Conservation (phyloP, 2,888 invertebrate genomes). For the Halictus quadricinctus region DNA sequence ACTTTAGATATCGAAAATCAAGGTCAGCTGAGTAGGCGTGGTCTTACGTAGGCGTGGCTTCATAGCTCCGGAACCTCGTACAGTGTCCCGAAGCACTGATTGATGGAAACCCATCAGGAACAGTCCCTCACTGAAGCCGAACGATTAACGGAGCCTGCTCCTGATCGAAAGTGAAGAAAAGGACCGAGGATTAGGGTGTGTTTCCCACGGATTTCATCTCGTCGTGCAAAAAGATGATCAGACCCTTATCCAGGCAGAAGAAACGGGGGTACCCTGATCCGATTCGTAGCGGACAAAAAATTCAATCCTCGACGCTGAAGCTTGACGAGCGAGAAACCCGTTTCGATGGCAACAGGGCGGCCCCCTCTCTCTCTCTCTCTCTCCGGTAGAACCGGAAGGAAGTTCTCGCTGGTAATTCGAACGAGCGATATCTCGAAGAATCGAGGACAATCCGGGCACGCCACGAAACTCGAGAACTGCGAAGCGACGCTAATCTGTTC, state of each 20-base stretch:
- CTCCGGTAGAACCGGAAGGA: background rate
- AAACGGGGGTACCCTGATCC: background rate
- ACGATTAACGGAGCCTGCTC: background rate
- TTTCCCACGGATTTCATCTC: background rate
- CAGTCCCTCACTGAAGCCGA: background rate
- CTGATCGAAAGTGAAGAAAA: background rate
- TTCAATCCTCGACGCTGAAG: background rate
- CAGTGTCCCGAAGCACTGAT: background rate
- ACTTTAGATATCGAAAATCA: background rate
- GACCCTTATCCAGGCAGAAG: background rate
- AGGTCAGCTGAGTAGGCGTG: background rate
- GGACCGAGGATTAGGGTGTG: background rate
- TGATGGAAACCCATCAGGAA: background rate
- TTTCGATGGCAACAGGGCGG: background rate
- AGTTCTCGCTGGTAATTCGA: background rate
- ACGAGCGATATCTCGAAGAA: background rate
- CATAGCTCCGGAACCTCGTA: background rate
- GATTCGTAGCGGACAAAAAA: background rate
- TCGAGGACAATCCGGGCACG: background rate
- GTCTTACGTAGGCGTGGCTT: background rate
- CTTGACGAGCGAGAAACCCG: background rate
- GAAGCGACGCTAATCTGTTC: constrained; percentile 10
- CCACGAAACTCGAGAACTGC: background rate
- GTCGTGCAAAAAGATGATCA: background rate
- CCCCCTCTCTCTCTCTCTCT: background rate